Evolutionary conservation across 2,888 invertebrate genomes (phyloP), one percentile per base, ranked within the genome.

Genomic region (Ommatoiulus sabulosus): DNA sequence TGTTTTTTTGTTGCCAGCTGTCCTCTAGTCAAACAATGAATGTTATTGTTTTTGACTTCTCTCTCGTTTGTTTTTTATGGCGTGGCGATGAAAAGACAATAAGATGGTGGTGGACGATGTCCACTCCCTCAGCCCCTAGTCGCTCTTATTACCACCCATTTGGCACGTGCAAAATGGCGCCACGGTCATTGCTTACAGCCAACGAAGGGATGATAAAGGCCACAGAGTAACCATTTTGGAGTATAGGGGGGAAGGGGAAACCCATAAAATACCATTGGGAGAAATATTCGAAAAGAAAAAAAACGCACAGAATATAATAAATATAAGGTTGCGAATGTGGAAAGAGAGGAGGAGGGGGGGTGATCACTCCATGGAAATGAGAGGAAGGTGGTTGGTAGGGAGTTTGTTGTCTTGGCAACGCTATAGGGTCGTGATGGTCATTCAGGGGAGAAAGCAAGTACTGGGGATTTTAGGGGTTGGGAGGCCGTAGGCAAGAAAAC

Each of bases 351-450:
- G 52, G 52, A 15, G 52, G 7, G 52, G 52, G 52, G 52, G 15
- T 63, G 63, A n/a, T 63, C 63, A 63, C 63, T 63, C 63, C 63
- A 63, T 63, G 63, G 63, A 63, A n/a, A 63, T 63, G 17, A 63
- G 63, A n/a, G 63, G n/a, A 63, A 63, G 63, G 63, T 63, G 63
- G 63, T 63, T 63, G 63, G 63, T n/a, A n/a, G 5, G 63, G 63
- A 63, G 63, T 63, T 63, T 63, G 63, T 63, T 63, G 63, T 17
- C 63, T 1, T 63, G 63, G 63, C 63, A n/a, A 63, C 63, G 63
- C 17, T n/a, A n/a, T n/a, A n/a, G n/a, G 63, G 17, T n/a, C 63
- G 5, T 63, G n/a, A 63, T 6, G 63, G 63, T 63, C 63, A 63
- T 63, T 63, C 63, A n/a, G n/a, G 63, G 6, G 17, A 2, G 63